Percentiles rank a stretch among this genome's conserved stretches.
Evolutionary conservation across 2,113 vertebrate species (phyloP).

Genomic region (Pygoscelis adeliae): DNA sequence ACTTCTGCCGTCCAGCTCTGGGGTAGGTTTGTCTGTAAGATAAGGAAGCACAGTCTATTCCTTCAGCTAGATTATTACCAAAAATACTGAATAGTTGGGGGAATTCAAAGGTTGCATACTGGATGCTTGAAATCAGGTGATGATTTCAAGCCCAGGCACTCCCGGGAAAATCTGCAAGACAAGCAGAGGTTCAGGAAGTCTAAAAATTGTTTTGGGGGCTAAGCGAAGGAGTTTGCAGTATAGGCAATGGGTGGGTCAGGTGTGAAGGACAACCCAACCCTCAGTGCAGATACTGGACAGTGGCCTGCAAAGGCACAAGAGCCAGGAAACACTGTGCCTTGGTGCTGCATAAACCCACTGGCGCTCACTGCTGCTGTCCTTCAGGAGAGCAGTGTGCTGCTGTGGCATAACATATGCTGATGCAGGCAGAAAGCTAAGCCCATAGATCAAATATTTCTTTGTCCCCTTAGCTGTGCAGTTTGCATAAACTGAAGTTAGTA

Average conservation of each 20-base stretch:
- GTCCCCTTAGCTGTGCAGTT: background rate
- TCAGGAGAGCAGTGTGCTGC: background rate
- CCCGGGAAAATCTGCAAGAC: background rate
- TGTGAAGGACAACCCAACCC: background rate
- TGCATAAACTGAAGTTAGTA: background rate
- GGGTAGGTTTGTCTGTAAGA: background rate
- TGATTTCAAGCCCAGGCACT: background rate
- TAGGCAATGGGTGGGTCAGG: rapidly evolving
- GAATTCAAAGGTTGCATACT: background rate
- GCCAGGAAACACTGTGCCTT: rapidly evolving
- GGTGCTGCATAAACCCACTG: background rate
- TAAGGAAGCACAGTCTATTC: background rate
- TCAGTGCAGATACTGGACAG: background rate
- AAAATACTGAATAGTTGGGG: background rate
- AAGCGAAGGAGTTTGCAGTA: background rate
- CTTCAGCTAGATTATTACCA: background rate
- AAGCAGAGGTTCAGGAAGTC: background rate
- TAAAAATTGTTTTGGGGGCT: background rate
- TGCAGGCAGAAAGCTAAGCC: background rate
- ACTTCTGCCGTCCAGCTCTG: background rate
- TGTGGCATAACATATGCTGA: background rate
- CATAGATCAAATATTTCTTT: background rate
- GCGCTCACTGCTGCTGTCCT: background rate
- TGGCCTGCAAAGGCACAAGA: background rate
- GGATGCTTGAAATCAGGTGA: background rate